Evolutionary conservation across 2,797 vertebrate genomes (phyloP).

Genomic region (Morelia viridis): DNA sequence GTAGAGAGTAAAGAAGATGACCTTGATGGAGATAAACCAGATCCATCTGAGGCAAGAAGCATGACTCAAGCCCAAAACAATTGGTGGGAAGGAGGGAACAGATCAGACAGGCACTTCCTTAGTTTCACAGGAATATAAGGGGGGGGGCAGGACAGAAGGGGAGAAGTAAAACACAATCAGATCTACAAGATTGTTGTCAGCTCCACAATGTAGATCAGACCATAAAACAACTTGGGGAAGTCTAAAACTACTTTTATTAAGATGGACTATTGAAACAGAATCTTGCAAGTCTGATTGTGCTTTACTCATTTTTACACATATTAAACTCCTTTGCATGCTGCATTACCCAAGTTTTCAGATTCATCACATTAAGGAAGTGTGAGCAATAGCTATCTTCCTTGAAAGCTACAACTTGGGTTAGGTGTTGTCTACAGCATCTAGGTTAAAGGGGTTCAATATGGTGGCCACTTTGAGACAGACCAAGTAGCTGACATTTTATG

Average conservation of each 20-base stretch:
- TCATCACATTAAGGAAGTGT: no score
- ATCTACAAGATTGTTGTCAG: background rate
- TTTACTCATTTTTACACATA: no score
- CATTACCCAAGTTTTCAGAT: no score
- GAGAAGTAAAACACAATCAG: background rate
- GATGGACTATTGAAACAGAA: no score
- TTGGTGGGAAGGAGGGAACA: background rate
- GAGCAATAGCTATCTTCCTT: no score
- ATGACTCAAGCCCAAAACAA: background rate
- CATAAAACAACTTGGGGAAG: background rate
- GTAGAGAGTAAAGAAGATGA: background rate
- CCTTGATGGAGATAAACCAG: background rate
- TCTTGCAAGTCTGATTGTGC: no score
- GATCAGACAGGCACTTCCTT: background rate
- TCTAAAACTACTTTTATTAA: background rate
- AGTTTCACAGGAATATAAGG: background rate
- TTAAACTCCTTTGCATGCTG: no score
- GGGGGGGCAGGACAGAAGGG: background rate
- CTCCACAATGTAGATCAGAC: no score
- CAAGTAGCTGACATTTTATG: background rate
- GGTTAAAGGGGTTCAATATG: no score
- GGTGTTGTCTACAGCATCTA: no score
- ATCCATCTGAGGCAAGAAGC: background rate
- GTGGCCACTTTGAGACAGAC: background rate
- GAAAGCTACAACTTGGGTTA: no score